A percentile compares a stretch with the other conserved stretches of the same genome.
Conservation (phyloP, 2,888 invertebrate genomes). For the Allophyes oxyacanthae region DNA sequence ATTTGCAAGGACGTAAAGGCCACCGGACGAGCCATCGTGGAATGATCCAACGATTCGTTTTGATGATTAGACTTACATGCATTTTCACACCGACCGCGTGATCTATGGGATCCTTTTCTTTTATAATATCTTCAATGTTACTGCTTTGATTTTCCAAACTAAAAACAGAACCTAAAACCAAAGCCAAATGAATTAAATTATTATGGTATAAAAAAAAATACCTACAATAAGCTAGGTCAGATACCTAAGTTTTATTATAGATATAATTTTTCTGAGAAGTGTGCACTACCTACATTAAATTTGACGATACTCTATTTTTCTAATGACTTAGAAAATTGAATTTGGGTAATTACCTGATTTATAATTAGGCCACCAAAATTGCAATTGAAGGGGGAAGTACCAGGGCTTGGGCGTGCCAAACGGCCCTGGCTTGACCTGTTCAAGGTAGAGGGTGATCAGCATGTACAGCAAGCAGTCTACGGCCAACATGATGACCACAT, state of each 20-base stretch:
- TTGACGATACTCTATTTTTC: neutral
- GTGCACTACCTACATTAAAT: too few relatives aligned
- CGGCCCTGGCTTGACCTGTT: conserved; percentile 95
- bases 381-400: conserved; percentile 92
- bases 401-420: conserved; percentile 95
- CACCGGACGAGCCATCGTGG: too few relatives aligned
- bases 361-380: conserved; percentile 86
- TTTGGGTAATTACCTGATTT: conserved; percentile 52
- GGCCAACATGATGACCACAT: conserved; percentile 92
- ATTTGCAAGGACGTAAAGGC: too few relatives aligned
- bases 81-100: conserved; percentile 85
- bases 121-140: conserved; percentile 60
- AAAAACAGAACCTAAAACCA: conserved; percentile 52
- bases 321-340: neutral
- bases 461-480: conserved; percentile 92
- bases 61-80: conserved; percentile 66
- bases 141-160: conserved; percentile 40
- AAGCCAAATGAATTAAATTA: neutral
- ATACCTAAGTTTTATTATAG: too few relatives aligned
- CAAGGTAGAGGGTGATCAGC: conserved; percentile 94
- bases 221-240: too few relatives aligned
- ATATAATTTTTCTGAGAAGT: too few relatives aligned
- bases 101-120: conserved; percentile 84
- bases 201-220: too few relatives aligned
- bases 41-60: too few relatives aligned